Percentiles rank a stretch among this genome's conserved stretches.
phyloP scores from a whole-genome alignment of 2,113 vertebrate genomes.

The Toxotes chatareus region DNA sequence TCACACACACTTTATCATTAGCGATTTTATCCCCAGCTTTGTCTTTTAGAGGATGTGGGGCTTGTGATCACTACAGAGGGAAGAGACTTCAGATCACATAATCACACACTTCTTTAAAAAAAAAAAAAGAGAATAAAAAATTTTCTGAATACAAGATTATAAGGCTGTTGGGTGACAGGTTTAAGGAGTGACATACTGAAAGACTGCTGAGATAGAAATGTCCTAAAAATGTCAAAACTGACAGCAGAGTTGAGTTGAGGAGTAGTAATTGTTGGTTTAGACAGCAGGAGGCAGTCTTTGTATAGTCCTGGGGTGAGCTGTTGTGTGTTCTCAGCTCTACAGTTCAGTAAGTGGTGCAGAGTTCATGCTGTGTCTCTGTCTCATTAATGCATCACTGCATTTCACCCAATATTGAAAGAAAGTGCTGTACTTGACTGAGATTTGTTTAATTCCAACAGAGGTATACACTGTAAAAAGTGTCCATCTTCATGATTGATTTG shows the following conservation, averaged over 20 bases:
- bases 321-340: neutral
- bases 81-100: neutral
- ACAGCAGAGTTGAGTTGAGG: neutral
- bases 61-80: neutral
- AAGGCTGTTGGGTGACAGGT: neutral
- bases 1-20: slow-evolving; percentile 1
- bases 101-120: neutral
- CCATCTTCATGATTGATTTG: neutral
- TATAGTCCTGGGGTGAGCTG: neutral
- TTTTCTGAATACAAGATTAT: slow-evolving; percentile 6
- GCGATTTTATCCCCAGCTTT: neutral
- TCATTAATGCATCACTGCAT: neutral
- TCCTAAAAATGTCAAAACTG: slow-evolving; percentile 36
- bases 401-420: neutral
- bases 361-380: neutral
- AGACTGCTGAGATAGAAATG: slow-evolving; percentile 29
- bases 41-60: neutral
- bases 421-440: neutral
- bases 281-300: slow-evolving; percentile 60
- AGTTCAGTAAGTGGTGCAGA: neutral
- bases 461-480: neutral
- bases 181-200: neutral
- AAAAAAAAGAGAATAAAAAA: neutral
- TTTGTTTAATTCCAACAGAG: neutral
- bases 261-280: neutral